A percentile compares a stretch with the other conserved stretches of the same genome.
These are phyloP conservation scores for Ctenosaura bakeri DNA, from an alignment of 2,797 vertebrate species.

Conservation along the genomic window DNA sequence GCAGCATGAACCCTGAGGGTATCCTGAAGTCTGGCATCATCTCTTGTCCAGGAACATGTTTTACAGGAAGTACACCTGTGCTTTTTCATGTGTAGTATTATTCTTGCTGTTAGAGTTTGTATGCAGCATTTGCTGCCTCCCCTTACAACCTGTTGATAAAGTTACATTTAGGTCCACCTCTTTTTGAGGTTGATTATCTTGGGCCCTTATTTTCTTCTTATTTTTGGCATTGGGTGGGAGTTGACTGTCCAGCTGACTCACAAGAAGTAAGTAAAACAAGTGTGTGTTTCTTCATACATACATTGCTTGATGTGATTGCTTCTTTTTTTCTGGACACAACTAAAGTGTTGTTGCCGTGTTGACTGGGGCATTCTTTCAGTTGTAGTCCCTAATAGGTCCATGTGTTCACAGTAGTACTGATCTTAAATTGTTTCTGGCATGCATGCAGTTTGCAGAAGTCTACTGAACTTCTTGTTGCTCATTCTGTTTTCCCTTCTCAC, in stretches of 20 bases:
- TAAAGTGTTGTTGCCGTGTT: no score
- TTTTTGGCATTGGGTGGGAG: no score
- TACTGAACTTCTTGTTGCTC: not conserved
- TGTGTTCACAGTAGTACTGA: rapidly evolving
- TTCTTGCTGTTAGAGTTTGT: not conserved
- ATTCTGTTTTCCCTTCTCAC: not conserved
- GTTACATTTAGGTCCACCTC: not conserved
- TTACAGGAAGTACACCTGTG: not conserved
- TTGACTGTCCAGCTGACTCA: not conserved
- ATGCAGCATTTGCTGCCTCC: not conserved
- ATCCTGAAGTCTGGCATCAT: no score
- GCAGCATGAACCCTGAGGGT: no score
- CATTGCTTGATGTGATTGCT: no score
- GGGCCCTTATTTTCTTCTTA: not conserved
- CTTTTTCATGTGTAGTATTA: not conserved
- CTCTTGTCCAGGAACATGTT: not conserved
- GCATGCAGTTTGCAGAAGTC: not conserved
- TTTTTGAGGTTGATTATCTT: not conserved
- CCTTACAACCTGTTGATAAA: not conserved
- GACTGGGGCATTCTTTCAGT: no score
- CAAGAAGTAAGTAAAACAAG: not conserved
- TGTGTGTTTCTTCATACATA: not conserved
- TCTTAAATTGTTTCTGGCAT: not conserved
- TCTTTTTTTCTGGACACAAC: no score
- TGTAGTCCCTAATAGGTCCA: not conserved